Conservation (phyloP, 1,140 invertebrate genomes). For the Brachionus rotundiformis region DNA sequence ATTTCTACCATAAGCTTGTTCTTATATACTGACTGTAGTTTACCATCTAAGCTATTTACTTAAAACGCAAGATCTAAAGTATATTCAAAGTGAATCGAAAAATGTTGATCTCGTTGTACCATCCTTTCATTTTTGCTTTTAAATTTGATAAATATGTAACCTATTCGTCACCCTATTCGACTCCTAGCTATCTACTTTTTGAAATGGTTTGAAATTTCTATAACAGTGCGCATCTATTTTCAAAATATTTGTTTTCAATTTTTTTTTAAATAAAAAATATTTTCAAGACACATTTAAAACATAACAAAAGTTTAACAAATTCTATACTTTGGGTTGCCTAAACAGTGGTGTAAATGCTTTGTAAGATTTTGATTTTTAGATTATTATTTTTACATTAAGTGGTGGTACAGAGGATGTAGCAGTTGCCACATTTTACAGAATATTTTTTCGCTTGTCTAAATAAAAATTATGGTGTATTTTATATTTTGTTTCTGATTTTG, state of each 20-base stretch:
- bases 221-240: no score
- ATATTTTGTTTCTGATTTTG: no score
- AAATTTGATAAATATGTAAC: no score
- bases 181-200: no score
- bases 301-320: background rate
- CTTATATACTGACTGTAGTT: background rate
- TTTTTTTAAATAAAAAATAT: background rate
- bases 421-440: background rate
- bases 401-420: conserved; percentile 9
- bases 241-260: background rate
- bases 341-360: conserved; percentile 12
- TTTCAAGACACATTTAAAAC: background rate
- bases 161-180: no score
- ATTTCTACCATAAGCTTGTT: background rate
- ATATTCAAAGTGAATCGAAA: no score
- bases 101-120: no score
- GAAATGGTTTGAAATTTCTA: no score
- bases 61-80: background rate
- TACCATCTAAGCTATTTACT: background rate
- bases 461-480: background rate
- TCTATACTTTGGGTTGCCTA: background rate
- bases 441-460: background rate
- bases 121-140: no score
- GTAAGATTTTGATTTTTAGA: background rate
- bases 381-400: no score